Base-by-base conservation (phyloP, 1,140 invertebrate genomes). In the Uloborus diversus region DNA sequence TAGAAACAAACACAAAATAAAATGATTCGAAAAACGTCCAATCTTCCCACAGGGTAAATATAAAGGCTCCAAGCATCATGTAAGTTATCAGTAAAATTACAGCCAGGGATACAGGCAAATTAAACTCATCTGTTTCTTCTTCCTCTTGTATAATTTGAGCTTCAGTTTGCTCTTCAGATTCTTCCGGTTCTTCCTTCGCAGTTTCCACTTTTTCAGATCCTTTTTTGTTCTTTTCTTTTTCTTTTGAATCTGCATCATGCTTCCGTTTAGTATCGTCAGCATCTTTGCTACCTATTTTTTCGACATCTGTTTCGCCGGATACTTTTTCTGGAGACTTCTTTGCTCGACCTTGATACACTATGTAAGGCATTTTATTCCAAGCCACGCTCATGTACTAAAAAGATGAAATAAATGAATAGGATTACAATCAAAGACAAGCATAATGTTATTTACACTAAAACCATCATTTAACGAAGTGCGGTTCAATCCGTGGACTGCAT, bases 1-100 rank as follows among this genome's bases (percentile, higher is more conserved):
- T 94, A 0, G 94, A 96, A 82, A 97, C 95, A 85, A 96, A 97
- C 13, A 97, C 94, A 84, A 97, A 98, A 85, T 98, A 98, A 85
- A 97, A 96, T 0, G 94, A 92, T 75, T 95, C 93, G 80, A 96
- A 93, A 84, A 94, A 93, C 1, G 88, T 88, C 96, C 96, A 98
- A 0, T 89, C 87, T 83, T 96, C 94, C 90, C 93, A 93, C 11
- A 92, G 84, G 4, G 89, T 91, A 84, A 95, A 97, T 1, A 94
- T 88, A 0, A 91, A 87, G 0, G 94, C 93, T 2, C 96, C 96
- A 49, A 93, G 86, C 57, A 96, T 90, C 13, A 97, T 95, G 86
- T 98, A 98, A 0, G 91, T 83, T 0, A 96, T 84, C 25, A 97
- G 88, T 51, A 97, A 91, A 4, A 92, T 85, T 0, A 96, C 91